Conservation (phyloP, 2,113 vertebrate species). For the Rallus limicola region DNA sequence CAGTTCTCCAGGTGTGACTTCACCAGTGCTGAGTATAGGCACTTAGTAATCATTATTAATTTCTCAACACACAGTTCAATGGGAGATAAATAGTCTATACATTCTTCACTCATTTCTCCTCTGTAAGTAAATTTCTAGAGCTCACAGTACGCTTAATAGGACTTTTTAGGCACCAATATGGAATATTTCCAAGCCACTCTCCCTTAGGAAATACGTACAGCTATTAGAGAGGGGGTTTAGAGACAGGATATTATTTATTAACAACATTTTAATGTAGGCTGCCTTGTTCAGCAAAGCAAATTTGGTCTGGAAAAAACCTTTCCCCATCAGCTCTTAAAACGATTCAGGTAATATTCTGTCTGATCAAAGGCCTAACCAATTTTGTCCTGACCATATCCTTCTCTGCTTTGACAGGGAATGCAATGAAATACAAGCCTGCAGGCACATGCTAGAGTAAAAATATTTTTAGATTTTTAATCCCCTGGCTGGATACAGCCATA, state of each 20-base stretch:
- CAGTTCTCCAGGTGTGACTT: fast-evolving
- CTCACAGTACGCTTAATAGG: not conserved
- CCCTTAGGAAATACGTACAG: not conserved
- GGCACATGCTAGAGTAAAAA: constrained; percentile 60
- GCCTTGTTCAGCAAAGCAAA: constrained; percentile 59
- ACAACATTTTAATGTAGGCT: constrained; percentile 45
- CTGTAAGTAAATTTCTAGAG: not conserved
- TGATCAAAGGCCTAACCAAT: constrained; percentile 73
- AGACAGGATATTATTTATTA: constrained; percentile 70
- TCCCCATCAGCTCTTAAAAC: constrained; percentile 63
- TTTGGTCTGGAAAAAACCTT: constrained; percentile 57
- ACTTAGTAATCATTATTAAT: not conserved
- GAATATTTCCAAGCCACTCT: constrained; percentile 29
- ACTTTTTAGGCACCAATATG: constrained; percentile 4
- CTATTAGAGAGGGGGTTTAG: not conserved
- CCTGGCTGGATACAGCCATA: constrained; percentile 60
- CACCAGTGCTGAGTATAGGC: not conserved
- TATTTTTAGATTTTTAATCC: constrained; percentile 71
- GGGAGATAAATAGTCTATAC: not conserved
- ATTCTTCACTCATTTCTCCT: not conserved
- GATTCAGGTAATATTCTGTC: constrained; percentile 68
- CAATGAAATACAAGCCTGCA: constrained; percentile 1
- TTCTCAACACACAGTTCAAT: not conserved
- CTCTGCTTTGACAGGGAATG: constrained; percentile 48
- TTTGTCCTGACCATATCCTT: constrained; percentile 72